Conservation (phyloP, 2,113 vertebrate genomes). For the Cyanoderma ruficeps region DNA sequence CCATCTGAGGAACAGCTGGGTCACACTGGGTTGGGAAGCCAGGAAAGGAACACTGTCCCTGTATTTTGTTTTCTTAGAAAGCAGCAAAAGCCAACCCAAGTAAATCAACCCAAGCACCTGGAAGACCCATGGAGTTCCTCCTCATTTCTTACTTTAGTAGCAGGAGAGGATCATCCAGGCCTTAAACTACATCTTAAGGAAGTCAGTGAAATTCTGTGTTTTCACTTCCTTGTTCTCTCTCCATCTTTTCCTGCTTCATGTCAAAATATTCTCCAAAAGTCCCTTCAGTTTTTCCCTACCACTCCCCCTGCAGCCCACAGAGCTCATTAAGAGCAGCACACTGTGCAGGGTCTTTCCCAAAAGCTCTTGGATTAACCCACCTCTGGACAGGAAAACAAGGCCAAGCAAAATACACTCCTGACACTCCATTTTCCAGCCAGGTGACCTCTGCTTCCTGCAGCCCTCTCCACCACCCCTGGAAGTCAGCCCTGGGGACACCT, state of each 20-base stretch:
- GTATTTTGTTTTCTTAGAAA: not conserved
- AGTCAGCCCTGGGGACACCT: not conserved
- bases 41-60: not conserved
- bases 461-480: not conserved
- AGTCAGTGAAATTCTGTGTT: not conserved
- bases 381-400: not conserved
- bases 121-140: not conserved
- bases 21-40: not conserved
- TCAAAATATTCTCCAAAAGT: not conserved
- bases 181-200: not conserved
- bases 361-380: not conserved
- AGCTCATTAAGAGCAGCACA: not conserved
- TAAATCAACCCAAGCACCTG: not conserved
- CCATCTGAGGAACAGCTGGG: not conserved
- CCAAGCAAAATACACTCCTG: not conserved
- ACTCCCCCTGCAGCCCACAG: not conserved
- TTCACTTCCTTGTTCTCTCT: not conserved
- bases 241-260: not conserved
- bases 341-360: not conserved
- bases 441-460: not conserved
- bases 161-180: not conserved
- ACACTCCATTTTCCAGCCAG: not conserved
- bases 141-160: not conserved
- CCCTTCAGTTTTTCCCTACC: not conserved
- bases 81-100: not conserved